A percentile compares a stretch with the other conserved stretches of the same genome.
These are phyloP conservation scores for Apodemus sylvaticus DNA, from an alignment of 2,113 vertebrate genomes.

Conservation along the genomic window DNA sequence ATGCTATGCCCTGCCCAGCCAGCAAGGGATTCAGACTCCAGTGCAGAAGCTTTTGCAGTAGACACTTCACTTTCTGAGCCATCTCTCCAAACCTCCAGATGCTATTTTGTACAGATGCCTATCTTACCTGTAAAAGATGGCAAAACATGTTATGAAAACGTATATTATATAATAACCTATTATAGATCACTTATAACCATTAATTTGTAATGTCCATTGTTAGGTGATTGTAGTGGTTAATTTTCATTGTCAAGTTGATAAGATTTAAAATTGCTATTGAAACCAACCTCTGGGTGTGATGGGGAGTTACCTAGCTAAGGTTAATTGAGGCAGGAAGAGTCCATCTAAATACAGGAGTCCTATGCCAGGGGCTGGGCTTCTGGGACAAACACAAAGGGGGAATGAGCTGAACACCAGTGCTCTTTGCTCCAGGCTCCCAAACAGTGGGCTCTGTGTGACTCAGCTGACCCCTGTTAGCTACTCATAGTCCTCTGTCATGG, in stretches of 20 bases:
- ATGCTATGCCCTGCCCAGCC: background rate
- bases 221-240: background rate
- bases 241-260: background rate
- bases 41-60: too few relatives aligned
- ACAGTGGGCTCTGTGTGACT: background rate
- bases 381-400: background rate
- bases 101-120: background rate
- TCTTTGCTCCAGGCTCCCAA: background rate
- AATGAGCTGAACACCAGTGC: too few relatives aligned
- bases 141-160: background rate
- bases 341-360: background rate
- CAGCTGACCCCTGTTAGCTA: too few relatives aligned
- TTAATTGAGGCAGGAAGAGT: background rate
- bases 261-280: background rate
- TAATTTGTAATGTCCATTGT: background rate
- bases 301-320: background rate
- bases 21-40: background rate
- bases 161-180: background rate
- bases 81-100: background rate
- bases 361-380: too few relatives aligned
- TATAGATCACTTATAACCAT: background rate
- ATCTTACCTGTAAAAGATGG: background rate
- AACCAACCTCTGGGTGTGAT: background rate
- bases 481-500: too few relatives aligned
- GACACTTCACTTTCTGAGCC: background rate